phyloP scores from a whole-genome alignment of 2,797 vertebrate species.

The Eulemur rubriventer region DNA sequence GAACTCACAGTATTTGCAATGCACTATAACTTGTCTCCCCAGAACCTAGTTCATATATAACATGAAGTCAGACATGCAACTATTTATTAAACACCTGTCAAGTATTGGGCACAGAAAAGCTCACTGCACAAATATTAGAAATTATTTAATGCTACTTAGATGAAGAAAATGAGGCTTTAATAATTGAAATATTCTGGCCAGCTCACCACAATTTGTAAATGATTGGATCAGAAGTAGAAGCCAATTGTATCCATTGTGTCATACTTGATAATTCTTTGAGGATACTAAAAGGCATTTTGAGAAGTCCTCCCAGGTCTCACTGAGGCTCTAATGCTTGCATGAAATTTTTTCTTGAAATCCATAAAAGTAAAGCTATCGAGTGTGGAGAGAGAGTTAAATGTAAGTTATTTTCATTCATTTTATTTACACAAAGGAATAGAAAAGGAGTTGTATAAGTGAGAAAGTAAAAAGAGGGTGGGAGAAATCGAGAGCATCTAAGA shows the following conservation, averaged over 20 bases:
- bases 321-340: neutral
- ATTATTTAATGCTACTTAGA: neutral
- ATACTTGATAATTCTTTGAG: neutral
- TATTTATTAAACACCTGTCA: neutral
- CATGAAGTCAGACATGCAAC: neutral
- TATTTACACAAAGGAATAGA: neutral
- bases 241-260: neutral
- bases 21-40: neutral
- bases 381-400: neutral
- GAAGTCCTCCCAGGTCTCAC: neutral
- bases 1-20: neutral
- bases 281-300: neutral
- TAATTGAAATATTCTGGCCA: neutral
- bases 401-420: constrained; percentile 4
- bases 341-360: neutral
- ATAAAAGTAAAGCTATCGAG: constrained; percentile 4
- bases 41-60: neutral
- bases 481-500: neutral
- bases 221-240: neutral
- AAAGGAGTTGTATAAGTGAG: neutral
- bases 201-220: neutral
- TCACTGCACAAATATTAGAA: neutral
- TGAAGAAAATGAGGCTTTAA: neutral
- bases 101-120: neutral
- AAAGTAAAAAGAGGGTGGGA: neutral